A percentile compares a stretch with the other conserved stretches of the same genome.
phyloP scores from a whole-genome alignment of 2,797 vertebrate genomes.

The Silurus lanzhouensis region DNA sequence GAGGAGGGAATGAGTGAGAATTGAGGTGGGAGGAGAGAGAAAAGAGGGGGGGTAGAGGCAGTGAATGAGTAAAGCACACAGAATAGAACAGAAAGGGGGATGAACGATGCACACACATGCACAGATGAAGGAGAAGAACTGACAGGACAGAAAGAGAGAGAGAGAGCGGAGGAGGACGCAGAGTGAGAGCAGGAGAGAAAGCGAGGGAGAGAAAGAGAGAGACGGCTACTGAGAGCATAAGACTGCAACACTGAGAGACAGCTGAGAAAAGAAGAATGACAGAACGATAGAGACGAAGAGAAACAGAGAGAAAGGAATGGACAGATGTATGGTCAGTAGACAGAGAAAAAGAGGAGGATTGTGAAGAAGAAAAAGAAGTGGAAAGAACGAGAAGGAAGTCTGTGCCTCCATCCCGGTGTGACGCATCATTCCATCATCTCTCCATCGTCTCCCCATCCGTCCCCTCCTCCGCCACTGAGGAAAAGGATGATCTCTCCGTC shows the following conservation, averaged over 20 bases:
- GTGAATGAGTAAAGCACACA: constrained; percentile 39
- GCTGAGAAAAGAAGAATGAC: background rate
- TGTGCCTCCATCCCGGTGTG: constrained; percentile 18
- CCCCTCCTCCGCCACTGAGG: background rate
- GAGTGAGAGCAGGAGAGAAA: constrained; percentile 5
- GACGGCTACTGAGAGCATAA: background rate
- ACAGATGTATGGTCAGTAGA: constrained; percentile 9
- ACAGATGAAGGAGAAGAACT: constrained; percentile 63
- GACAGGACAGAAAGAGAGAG: constrained; percentile 51
- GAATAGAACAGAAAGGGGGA: constrained; percentile 5
- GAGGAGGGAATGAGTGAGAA: constrained; percentile 58
- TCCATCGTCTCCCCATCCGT: constrained; percentile 36
- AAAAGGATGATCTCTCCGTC: constrained; percentile 40
- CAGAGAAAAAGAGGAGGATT: background rate
- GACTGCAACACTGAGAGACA: constrained; percentile 45
- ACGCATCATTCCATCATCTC: constrained; percentile 55
- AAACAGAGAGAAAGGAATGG: constrained; percentile 20
- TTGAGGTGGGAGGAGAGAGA: constrained; percentile 59
- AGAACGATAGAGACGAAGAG: constrained; percentile 15
- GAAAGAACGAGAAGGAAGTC: constrained; percentile 32
- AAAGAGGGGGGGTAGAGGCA: constrained; percentile 45
- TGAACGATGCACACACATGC: constrained; percentile 30
- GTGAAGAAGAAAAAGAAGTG: background rate
- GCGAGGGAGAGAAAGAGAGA: constrained; percentile 28
- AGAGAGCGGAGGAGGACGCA: background rate